A percentile compares a stretch with the other conserved stretches of the same genome.
These are phyloP conservation scores for Cryptoblepharus egeriae DNA, from an alignment of 2,797 vertebrate genomes.

Conservation along the genomic window DNA sequence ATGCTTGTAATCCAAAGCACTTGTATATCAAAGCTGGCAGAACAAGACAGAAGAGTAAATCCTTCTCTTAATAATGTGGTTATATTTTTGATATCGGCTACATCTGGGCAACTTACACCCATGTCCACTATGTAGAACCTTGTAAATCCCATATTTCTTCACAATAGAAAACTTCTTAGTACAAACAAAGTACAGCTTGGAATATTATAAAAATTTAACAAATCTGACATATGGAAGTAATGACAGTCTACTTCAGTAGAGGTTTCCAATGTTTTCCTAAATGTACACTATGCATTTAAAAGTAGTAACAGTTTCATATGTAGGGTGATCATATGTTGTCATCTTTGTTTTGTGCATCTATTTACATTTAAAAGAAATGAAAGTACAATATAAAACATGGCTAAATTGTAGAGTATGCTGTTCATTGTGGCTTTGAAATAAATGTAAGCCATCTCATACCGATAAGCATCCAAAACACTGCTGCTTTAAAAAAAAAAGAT, in stretches of 20 bases:
- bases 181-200: conserved; percentile 26
- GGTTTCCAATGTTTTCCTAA: conserved; percentile 35
- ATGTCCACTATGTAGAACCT: no score
- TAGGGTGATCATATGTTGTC: conserved; percentile 19
- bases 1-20: no score
- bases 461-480: conserved; percentile 49
- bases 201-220: conserved; percentile 33
- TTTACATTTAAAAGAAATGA: conserved; percentile 27
- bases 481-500: conserved; percentile 7
- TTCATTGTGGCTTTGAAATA: conserved; percentile 53
- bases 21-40: no score
- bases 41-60: no score
- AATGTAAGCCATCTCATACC: conserved; percentile 50
- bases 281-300: neutral
- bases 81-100: no score
- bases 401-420: conserved; percentile 43
- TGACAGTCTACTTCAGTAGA: conserved; percentile 33
- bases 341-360: conserved; percentile 18
- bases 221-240: conserved; percentile 22
- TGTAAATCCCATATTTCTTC: neutral
- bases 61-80: no score
- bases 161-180: neutral
- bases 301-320: conserved; percentile 6
- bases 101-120: no score
- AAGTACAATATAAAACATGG: conserved; percentile 44